These are phyloP conservation scores for Balaenoptera acutorostrata DNA, from an alignment of 2,113 vertebrate genomes.

Conservation along the genomic window DNA sequence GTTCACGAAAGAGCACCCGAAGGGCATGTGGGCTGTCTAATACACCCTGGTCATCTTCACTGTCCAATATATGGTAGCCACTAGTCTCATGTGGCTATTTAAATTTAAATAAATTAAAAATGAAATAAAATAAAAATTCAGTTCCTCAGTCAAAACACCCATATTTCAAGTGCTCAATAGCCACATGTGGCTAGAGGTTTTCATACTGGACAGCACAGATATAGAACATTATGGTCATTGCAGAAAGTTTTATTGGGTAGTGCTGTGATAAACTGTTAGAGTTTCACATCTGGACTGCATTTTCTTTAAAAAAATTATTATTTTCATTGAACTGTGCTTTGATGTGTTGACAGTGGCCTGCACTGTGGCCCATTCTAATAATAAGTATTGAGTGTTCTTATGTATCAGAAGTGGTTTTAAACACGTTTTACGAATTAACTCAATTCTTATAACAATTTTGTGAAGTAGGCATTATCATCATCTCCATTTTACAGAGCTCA, in stretches of 20 bases:
- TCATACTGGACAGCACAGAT: not conserved
- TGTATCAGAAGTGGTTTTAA: not conserved
- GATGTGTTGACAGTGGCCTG: not conserved
- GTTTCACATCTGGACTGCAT: not conserved
- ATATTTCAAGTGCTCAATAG: not conserved
- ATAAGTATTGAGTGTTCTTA: not conserved
- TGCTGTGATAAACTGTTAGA: not conserved
- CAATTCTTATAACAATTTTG: not conserved
- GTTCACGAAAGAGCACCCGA: not conserved
- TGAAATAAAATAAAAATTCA: not conserved
- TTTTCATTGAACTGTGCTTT: not conserved
- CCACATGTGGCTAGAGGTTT: not conserved
- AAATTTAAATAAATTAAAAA: not conserved
- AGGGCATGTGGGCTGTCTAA: not conserved
- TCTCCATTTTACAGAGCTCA: not conserved
- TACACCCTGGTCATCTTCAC: not conserved
- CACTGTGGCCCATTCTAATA: not conserved
- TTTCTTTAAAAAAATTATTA: not conserved
- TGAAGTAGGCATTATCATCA: not conserved
- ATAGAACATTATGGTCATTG: not conserved
- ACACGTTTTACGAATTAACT: not conserved
- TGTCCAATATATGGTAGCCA: not conserved
- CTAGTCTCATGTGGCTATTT: not conserved
- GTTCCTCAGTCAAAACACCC: not conserved
- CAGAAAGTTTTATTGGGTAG: not conserved